Evolutionary conservation across 64 coral and sea anemone genomes (phyloP).

Genomic region (Pocillopora damicornis): DNA sequence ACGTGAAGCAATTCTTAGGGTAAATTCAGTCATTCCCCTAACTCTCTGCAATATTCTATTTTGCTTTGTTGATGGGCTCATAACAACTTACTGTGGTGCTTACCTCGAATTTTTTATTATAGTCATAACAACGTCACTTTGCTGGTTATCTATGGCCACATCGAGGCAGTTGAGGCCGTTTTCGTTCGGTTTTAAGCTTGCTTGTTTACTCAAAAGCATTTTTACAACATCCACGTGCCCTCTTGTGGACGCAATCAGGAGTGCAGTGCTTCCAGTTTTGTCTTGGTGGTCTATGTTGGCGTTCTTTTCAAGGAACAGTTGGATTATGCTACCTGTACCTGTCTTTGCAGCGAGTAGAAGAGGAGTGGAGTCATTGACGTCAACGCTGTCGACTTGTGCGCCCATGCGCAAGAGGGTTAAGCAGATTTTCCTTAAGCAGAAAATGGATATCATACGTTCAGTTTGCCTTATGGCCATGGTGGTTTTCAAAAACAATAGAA

Average conservation of each 20-base stretch:
- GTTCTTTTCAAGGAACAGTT: slow-evolving; percentile 41
- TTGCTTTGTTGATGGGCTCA: neutral
- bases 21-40: too few species aligned
- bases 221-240: slow-evolving; percentile 48
- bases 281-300: slow-evolving; percentile 42
- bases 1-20: too few species aligned
- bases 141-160: slow-evolving; percentile 50
- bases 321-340: slow-evolving; percentile 19
- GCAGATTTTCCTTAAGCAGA: slow-evolving; percentile 56
- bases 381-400: slow-evolving; percentile 55
- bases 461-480: neutral
- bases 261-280: slow-evolving; percentile 58
- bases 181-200: slow-evolving; percentile 35
- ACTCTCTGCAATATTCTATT: neutral
- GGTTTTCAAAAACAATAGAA: neutral
- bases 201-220: slow-evolving; percentile 56
- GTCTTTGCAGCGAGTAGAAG: slow-evolving; percentile 65
- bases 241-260: slow-evolving; percentile 69
- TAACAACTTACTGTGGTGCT: neutral
- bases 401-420: slow-evolving; percentile 61
- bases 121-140: slow-evolving; percentile 52
- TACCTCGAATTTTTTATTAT: slow-evolving; percentile 60
- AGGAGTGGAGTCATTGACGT: slow-evolving; percentile 69
- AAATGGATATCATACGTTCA: neutral
- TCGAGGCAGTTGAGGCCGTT: slow-evolving; percentile 63